Base-by-base conservation (phyloP, 1,140 invertebrate species). In the Manduca sexta region DNA sequence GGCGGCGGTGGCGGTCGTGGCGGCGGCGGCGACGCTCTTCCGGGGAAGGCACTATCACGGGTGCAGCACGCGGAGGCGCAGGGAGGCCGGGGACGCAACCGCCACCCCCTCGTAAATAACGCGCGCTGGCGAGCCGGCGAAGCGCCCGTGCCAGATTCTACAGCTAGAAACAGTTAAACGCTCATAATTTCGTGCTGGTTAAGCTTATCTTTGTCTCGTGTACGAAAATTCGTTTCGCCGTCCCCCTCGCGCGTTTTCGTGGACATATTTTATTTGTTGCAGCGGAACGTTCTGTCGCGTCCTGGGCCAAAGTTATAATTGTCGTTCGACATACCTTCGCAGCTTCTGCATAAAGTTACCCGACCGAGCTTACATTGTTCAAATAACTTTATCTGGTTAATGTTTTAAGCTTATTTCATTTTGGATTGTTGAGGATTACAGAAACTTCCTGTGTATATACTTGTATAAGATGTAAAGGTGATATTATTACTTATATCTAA, bases 141-240 rank as follows among this genome's bases (percentile, higher is more conserved):
- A 81, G 79, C 81, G 64, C 72, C 71, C 75, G 74, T 81, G 79
- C 81, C 81, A 85, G 81, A 85, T 85, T 80, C 79, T 84, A 76
- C 79, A 79, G 82, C 81, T 85, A 82, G 79, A 85, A 85, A 85
- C 79, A 85, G 82, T 85, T 85, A 83, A 85, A 83, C 79, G 82
- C 76, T 85, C 82, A 85, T 85, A 85, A 85, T 85, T 85, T 81
- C 78, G 78, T 76, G 74, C 79, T 81, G 78, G 82, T 85, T 85
- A 83, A 83, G 79, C 79, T 83, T 85, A 83, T 85, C 79, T 85
- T 82, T 83, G 78, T 85, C 79, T 82, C 76, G 70, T 82, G 69
- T 74, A 84, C 76, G 76, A 77, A 82, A 82, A 78, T 84, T 83
- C 71, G 69, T 59, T 70, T 52, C 55, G 64, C 66, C 69, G 71